phyloP scores from a whole-genome alignment of 1,140 invertebrate genomes.

The Drosophila sproati region DNA sequence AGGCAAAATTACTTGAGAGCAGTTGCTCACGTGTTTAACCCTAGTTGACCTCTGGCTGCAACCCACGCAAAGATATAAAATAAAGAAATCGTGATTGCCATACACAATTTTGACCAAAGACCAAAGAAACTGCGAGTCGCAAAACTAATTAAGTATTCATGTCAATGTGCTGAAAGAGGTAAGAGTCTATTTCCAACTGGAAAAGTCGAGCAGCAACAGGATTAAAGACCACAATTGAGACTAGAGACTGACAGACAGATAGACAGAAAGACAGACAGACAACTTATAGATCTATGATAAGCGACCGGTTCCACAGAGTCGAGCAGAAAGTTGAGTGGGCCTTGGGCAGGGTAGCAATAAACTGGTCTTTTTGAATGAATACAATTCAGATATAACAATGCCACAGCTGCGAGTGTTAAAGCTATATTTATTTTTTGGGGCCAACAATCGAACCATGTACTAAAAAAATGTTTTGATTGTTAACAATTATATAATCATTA shows the following conservation, averaged over 20 bases:
- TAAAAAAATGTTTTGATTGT: conserved; percentile 28
- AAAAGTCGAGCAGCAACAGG: conserved; percentile 62
- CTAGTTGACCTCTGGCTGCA: conserved; percentile 46
- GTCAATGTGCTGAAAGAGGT: conserved; percentile 27
- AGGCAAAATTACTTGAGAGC: not conserved
- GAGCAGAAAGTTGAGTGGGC: conserved; percentile 46
- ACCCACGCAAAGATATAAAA: conserved; percentile 28
- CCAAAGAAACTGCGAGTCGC: conserved; percentile 30
- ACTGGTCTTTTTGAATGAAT: conserved; percentile 37
- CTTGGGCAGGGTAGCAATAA: conserved; percentile 41
- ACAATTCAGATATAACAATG: conserved; percentile 39
- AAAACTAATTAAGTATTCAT: conserved; percentile 60
- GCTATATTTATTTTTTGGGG: conserved; percentile 1
- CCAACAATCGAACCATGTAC: conserved; percentile 22
- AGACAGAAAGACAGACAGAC: conserved; percentile 4
- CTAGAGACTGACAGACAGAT: conserved; percentile 16
- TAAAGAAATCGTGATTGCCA: conserved; percentile 46
- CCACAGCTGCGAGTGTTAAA: conserved; percentile 55
- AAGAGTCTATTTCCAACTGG: conserved; percentile 29
- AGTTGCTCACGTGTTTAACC: conserved; percentile 42
- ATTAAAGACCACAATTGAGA: conserved; percentile 53
- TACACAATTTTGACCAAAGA: conserved; percentile 51
- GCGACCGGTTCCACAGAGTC: conserved; percentile 57
- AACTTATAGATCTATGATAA: conserved; percentile 63
- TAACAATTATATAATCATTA: conserved; percentile 57